Evolutionary conservation across 2,888 invertebrate genomes (phyloP), one percentile per base, ranked within the genome.

Genomic region (Drosophila basisetae): DNA sequence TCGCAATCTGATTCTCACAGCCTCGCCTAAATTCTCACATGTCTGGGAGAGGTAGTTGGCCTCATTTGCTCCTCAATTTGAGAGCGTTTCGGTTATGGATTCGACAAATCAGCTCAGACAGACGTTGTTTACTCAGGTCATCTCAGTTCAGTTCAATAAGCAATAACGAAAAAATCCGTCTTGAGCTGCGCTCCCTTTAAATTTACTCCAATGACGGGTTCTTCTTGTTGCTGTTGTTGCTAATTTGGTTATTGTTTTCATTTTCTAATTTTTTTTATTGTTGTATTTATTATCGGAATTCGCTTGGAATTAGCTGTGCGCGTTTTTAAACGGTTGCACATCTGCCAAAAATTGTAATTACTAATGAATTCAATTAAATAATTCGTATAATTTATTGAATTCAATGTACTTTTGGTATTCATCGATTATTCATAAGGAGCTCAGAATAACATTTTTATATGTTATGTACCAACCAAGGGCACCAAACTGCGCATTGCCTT

Each of bases 331-430:
- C 80, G 56, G 69, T 69, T 75, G 66, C 66, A 75, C 67, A 68
- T 71, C 61, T 68, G 65, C 63, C 61, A 68, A 77, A 79, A 84
- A 68, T 66, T 67, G 64, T 87, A 73, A 85, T 87, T 89, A 76
- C 77, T 65, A 73, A 78, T 84, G 73, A 73, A 82, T 84, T 81
- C 84, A 86, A 84, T 89, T 84, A 78, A 77, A 78, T 74, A 82
- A 79, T 82, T 76, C 62, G 67, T 68, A 49, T 71, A 78, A 76
- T 74, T 78, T 79, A 79, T 68, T 35, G 59, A 53, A 22, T 50
- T 18, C 30, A 54, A 65, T 62, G 82, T 67, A 68, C 82, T 63
- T 54, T 68, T 55, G 56, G 65, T 53, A 67, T 80, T 76, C 55
- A 66, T 52, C 37, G 41, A 54, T 59, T 50, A 60, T 72, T 59